phyloP scores from a whole-genome alignment of 2,113 vertebrate species.

The Rhegmatorhina hoffmannsi region DNA sequence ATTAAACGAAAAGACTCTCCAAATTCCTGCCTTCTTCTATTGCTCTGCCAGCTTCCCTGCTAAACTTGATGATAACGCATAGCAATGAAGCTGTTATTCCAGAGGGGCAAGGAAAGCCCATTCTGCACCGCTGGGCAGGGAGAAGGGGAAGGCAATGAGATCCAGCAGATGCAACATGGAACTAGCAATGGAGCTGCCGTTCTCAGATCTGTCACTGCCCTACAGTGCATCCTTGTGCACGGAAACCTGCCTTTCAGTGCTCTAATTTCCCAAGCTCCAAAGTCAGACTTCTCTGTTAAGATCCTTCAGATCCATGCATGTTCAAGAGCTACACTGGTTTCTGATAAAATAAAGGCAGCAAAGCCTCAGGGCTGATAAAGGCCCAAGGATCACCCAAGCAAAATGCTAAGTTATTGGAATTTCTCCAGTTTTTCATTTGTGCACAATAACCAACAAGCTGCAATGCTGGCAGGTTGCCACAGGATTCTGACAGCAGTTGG shows the following conservation, averaged over 20 bases:
- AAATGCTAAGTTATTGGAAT: not conserved
- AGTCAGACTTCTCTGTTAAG: not conserved
- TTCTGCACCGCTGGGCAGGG: not conserved
- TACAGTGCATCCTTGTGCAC: not conserved
- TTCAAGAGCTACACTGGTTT: not conserved
- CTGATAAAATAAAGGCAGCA: not conserved
- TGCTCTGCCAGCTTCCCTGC: not conserved
- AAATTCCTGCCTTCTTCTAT: not conserved
- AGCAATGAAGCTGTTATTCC: not conserved
- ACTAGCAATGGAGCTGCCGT: not conserved
- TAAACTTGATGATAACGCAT: not conserved
- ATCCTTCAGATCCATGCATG: not conserved
- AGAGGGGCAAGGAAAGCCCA: not conserved
- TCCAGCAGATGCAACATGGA: not conserved
- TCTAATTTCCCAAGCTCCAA: not conserved
- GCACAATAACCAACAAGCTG: not conserved
- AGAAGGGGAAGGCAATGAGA: not conserved
- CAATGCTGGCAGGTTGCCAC: not conserved
- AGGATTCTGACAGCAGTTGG: not conserved
- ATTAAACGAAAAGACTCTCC: not conserved
- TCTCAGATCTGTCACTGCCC: not conserved
- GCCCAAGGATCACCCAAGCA: not conserved
- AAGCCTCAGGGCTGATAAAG: not conserved
- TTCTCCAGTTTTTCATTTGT: not conserved
- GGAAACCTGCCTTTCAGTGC: not conserved